These are phyloP conservation scores for Stratiolaelaps scimitus DNA, from an alignment of 1,140 invertebrate genomes.

Conservation along the genomic window DNA sequence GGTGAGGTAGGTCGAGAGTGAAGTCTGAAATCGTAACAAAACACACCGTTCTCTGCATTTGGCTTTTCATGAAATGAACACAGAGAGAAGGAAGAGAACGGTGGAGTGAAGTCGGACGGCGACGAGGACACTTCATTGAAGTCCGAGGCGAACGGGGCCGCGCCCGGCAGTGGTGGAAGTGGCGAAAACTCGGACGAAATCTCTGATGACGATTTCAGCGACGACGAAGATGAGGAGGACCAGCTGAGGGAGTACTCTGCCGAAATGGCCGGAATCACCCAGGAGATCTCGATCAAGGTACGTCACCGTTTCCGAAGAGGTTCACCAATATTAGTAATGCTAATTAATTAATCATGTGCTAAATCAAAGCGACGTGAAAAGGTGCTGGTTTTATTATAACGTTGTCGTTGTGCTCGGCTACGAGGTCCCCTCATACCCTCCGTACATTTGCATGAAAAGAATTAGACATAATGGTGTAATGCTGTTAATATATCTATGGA, in stretches of 20 bases:
- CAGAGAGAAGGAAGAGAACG: conserved; percentile 35
- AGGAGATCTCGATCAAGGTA: conserved; percentile 71
- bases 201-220: conserved; percentile 38
- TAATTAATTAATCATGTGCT: too few species aligned
- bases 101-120: conserved; percentile 35
- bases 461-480: too few species aligned
- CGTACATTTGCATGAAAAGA: too few species aligned
- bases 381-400: too few species aligned
- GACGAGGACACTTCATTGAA: conserved; percentile 25
- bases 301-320: background rate
- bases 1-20: too few species aligned
- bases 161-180: conserved; percentile 38
- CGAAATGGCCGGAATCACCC: conserved; percentile 68
- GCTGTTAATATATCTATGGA: too few species aligned
- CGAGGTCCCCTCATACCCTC: too few species aligned
- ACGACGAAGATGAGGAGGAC: conserved; percentile 26
- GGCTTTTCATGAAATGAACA: too few species aligned
- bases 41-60: background rate
- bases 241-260: conserved; percentile 42
- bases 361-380: too few species aligned
- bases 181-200: conserved; percentile 43
- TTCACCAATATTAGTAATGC: too few species aligned
- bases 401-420: too few species aligned
- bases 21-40: too few species aligned
- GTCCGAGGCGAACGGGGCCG: conserved; percentile 33